Evolutionary conservation across 2,797 vertebrate genomes (phyloP), one percentile per base, ranked within the genome.

Genomic region (Ispidina lecontei): DNA sequence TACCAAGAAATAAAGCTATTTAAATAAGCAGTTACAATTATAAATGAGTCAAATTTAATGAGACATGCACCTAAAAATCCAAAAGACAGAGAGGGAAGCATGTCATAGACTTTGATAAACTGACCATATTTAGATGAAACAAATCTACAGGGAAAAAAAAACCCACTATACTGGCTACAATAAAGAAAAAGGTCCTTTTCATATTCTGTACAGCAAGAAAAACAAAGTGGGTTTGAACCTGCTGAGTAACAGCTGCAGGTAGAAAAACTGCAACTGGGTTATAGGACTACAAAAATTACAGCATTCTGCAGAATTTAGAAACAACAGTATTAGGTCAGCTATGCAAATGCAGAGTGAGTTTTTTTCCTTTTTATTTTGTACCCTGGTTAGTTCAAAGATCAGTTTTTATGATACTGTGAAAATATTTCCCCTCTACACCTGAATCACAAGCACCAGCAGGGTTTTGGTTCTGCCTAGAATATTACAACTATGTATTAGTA

Each of bases 161-260:
- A 35, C 31, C 69, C 29, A 4, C 17, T 67, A 17, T 51, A 90
- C 52, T 78, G 14, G 10, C 14, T 84, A 56, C 90, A 90, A 68
- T 33, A 13, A 73, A 51, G 6, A 5, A 31, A 23, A 5, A 1
- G 2, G 1, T 0, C 1, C 22, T 46, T 58, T 55, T 71, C 54
- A 3, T n/a, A 47, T 44, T 71, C 43, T 70, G 4, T 12, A 11
- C 21, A 22, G 7, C 41, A 43, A 71, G 31, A 33, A 77, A 91
- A 76, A 88, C 11, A 72, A 56, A 4, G 6, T 43, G 33, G 8
- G 9, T 44, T 87, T 87, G 29, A 84, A 73, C 59, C 44, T 39
- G 5, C 20, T 70, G 21, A 64, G 35, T 86, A 73, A 58, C 11
- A 89, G 37, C 0, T 1, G 26, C 63, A 91, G 23, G 25, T 52